Evolutionary conservation across 2,797 vertebrate genomes (phyloP).

Genomic region (Iguana delicatissima): DNA sequence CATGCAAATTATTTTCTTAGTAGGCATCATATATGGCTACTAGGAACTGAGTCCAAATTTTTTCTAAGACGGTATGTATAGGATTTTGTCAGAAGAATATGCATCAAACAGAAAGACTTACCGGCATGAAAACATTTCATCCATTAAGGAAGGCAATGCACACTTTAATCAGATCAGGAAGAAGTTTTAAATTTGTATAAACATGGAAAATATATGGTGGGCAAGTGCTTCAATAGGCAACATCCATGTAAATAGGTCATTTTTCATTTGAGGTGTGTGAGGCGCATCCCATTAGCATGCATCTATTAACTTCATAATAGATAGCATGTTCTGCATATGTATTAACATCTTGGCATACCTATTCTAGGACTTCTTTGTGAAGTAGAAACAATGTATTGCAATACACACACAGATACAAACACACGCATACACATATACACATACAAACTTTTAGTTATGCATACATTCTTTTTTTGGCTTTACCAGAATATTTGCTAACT

Average conservation of each 20-base stretch:
- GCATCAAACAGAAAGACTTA: conserved; percentile 55
- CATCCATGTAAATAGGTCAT: conserved; percentile 53
- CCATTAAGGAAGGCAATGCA: conserved; percentile 59
- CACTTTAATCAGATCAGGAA: conserved; percentile 64
- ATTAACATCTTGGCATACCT: conserved; percentile 13
- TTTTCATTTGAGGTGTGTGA: conserved; percentile 36
- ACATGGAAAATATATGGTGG: conserved; percentile 56
- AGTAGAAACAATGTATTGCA: neutral
- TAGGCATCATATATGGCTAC: neutral
- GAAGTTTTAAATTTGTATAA: conserved; percentile 69
- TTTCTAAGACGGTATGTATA: conserved; percentile 6
- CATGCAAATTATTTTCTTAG: conserved; percentile 35
- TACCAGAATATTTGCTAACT: neutral
- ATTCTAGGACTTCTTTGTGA: neutral
- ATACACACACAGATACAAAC: no score
- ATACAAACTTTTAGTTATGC: neutral
- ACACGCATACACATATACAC: no score
- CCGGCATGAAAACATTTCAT: conserved; percentile 69
- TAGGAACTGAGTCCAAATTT: neutral
- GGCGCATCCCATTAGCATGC: neutral
- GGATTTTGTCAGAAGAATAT: conserved; percentile 54
- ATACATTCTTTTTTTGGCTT: neutral
- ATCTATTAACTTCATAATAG: conserved; percentile 5
- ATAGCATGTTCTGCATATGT: neutral
- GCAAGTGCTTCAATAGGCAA: conserved; percentile 61